Base-by-base conservation (phyloP, 2,888 invertebrate species). In the Zaprionus bogoriensis region DNA sequence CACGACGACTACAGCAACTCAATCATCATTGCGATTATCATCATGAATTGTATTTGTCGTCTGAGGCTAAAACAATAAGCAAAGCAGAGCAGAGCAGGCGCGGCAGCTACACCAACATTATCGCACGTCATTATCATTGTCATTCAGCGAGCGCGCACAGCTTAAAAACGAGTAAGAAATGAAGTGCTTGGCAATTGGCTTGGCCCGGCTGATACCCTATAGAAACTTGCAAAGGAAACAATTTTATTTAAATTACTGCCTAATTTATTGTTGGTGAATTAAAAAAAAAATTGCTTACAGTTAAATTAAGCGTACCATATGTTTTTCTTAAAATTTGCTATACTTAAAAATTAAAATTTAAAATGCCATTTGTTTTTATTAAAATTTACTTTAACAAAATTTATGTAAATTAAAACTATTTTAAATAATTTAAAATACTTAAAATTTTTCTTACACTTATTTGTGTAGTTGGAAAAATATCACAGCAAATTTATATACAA, bases 121-220 rank as follows among this genome's bases (percentile, higher is more conserved):
- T 82, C 82, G 84, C 82, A 83, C 82, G 81, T 82, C 81, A 82
- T 83, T 82, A 83, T 82, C 82, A 79, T 82, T 82, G 81, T 79
- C 79, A 84, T 82, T 82, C 82, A 65, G 67, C 63, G 65, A 57
- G 58, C 59, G 74, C 77, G 67, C 65, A 64, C 42, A 73, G 73
- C 77, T 79, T 74, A 75, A 74, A 70, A 73, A 47, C 42, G 51
- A 60, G 45, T 14, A 45, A 38, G 45, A 14, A 30, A 53, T 36
- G 10, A 10, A 0, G 1, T 2, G 12, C 1, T n/a, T 4, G 5
- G 0, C 3, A 10, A 12, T 6, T 12, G 5, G 1, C 30, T 9
- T 36, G 32, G 30, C n/a, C 58, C 9, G 1, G 1, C 0, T 23
- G 23, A 59, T 71, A 58, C 53, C 54, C 54, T 71, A 38, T 41